These are phyloP conservation scores for Macaria liturata DNA, from an alignment of 2,888 invertebrate genomes.

Conservation along the genomic window DNA sequence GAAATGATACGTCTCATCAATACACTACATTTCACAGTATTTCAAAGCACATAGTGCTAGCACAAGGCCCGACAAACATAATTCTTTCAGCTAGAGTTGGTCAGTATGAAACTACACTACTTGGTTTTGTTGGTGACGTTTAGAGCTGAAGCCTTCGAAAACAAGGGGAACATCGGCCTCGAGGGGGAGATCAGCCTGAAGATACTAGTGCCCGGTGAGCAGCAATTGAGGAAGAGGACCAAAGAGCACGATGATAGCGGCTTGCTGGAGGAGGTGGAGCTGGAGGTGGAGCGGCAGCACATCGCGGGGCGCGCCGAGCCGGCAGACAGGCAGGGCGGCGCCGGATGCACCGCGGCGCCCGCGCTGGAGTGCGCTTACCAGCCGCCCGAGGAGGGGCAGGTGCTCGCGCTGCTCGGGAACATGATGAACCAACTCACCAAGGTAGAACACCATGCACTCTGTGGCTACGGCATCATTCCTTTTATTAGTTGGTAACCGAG, in stretches of 20 bases:
- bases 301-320: too few relatives aligned
- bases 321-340: too few relatives aligned
- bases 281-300: too few relatives aligned
- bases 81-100: background rate
- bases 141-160: background rate
- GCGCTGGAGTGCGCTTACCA: constrained; percentile 47
- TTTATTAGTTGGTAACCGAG: too few relatives aligned
- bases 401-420: constrained; percentile 49
- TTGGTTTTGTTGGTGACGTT: constrained; percentile 6
- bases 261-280: too few relatives aligned
- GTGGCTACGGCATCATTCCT: too few relatives aligned
- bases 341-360: constrained; percentile 3
- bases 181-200: constrained; percentile 20
- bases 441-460: constrained; percentile 32
- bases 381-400: constrained; percentile 45
- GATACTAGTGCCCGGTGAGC: background rate
- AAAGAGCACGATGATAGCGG: too few relatives aligned
- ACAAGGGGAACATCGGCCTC: constrained; percentile 15
- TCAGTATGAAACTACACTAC: constrained; percentile 18
- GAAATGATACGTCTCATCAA: too few relatives aligned
- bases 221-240: too few relatives aligned
- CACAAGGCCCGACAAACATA: constrained; percentile 6
- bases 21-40: too few relatives aligned
- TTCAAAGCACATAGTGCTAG: too few relatives aligned
- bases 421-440: constrained; percentile 58